phyloP scores from a whole-genome alignment of 2,797 vertebrate species.

The Hirundo rustica region DNA sequence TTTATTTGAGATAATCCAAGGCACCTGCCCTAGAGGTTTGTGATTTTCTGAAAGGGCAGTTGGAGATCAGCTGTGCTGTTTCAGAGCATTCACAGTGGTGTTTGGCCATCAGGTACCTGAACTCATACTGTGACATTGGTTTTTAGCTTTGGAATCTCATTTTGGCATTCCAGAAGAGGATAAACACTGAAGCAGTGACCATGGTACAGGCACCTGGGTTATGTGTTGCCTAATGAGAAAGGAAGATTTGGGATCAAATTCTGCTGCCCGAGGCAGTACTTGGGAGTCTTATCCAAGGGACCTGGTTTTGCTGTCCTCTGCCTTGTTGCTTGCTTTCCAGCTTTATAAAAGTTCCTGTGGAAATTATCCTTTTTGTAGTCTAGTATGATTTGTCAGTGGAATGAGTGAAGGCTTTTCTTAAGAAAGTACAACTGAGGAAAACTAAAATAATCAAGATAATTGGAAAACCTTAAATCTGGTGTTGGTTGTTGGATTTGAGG shows the following conservation, averaged over 20 bases:
- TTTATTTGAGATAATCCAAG: background rate
- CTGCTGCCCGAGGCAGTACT: background rate
- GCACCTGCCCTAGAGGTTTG: background rate
- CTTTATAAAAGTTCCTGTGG: background rate
- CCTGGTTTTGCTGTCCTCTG: background rate
- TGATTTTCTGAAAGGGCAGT: background rate
- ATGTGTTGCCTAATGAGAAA: background rate
- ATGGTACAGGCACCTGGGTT: background rate
- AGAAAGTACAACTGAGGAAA: background rate
- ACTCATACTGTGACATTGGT: background rate
- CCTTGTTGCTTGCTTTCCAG: background rate
- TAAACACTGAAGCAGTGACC: background rate
- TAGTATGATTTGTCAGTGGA: background rate
- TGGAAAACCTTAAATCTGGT: background rate
- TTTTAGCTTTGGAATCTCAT: background rate
- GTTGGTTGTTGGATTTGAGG: background rate
- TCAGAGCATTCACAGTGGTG: background rate
- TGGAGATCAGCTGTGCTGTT: background rate
- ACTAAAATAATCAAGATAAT: background rate
- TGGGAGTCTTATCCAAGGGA: background rate
- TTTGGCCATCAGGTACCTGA: background rate
- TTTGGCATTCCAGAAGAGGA: background rate
- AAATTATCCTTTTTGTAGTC: background rate
- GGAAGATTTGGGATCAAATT: background rate
- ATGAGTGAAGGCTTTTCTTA: background rate